Percentiles rank a stretch among this genome's conserved stretches.
phyloP scores from a whole-genome alignment of 2,888 invertebrate species.

The Leptopilina myrica region DNA sequence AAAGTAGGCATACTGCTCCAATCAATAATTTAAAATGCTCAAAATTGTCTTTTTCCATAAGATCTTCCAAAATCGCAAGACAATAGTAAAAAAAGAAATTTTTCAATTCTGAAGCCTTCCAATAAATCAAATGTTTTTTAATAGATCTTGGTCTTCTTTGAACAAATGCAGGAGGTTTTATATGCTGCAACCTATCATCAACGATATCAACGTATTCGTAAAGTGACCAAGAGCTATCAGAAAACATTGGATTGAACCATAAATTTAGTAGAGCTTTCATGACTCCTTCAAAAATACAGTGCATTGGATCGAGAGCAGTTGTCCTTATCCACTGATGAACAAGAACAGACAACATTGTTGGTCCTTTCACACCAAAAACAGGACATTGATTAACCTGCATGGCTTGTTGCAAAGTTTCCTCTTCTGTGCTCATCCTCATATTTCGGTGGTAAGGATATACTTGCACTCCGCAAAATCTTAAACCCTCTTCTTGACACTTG shows the following conservation, averaged over 20 bases:
- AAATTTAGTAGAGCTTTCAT: neutral
- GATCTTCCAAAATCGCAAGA: slow-evolving; percentile 13
- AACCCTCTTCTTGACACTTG: neutral
- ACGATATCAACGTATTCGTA: neutral
- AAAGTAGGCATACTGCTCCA: neutral
- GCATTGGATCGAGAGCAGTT: neutral
- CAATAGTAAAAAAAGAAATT: slow-evolving; percentile 25
- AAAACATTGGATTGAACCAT: neutral
- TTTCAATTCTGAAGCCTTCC: slow-evolving; percentile 11
- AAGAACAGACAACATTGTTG: neutral
- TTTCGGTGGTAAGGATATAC: neutral
- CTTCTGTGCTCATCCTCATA: neutral
- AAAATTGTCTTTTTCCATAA: slow-evolving; percentile 38
- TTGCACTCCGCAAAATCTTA: neutral
- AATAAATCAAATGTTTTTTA: neutral
- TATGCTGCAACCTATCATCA: neutral
- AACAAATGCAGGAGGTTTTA: slow-evolving; percentile 1
- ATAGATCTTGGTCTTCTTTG: neutral
- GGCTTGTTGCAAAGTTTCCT: neutral
- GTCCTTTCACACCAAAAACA: neutral
- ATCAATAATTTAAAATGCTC: slow-evolving; percentile 42
- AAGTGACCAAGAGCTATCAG: neutral
- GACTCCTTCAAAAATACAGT: neutral
- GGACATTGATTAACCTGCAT: neutral
- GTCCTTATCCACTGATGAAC: neutral